Base-by-base conservation (phyloP, 2,797 vertebrate species). In the Sphenodon punctatus region DNA sequence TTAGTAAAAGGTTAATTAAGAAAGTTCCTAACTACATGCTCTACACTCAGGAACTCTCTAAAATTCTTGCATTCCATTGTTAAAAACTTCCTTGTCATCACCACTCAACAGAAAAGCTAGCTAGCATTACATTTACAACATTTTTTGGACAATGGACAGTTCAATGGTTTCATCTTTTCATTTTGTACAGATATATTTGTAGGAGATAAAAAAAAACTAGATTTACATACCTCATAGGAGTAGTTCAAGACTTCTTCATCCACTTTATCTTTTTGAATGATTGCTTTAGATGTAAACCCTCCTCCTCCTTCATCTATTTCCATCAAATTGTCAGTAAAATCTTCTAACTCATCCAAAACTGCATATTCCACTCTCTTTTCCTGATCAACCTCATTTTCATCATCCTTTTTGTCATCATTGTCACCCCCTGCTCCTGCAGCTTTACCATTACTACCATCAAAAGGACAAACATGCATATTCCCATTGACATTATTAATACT, bases 321-420 rank as follows among this genome's bases (percentile, higher is more conserved):
- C 96, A 98, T 94, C 94, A 99, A 97, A 96, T 98, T 99, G 93
- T 99, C 98, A 76, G 97, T 98, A 95, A 97, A 97, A 93, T 99
- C 98, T 93, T 99, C 98, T 96, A 99, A 96, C 93, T 99, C 98
- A 94, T 99, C 98, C 94, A 99, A 96, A 90, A 99, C 99, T 45
- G 99, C 98, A 78, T 98, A 99, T 90, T 99, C 99, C 92, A 99
- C 98, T 96, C 98, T 98, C 93, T 98, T 99, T 95, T 99, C 98
- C 93, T 96, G 93, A 91, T 99, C 98, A 89, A 92, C 89, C 90
- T 99, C 98, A 71, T 94, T 90, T 67, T 98, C 97, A 82, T 97
- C 97, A 74, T 96, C 95, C 83, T 95, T 97, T 80, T 95, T 96
- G 86, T 95, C 95, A 85, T 94, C 92, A 73, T 89, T 95, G 79